phyloP scores from a whole-genome alignment of 2,888 invertebrate genomes.

The Cosmia pyralina region DNA sequence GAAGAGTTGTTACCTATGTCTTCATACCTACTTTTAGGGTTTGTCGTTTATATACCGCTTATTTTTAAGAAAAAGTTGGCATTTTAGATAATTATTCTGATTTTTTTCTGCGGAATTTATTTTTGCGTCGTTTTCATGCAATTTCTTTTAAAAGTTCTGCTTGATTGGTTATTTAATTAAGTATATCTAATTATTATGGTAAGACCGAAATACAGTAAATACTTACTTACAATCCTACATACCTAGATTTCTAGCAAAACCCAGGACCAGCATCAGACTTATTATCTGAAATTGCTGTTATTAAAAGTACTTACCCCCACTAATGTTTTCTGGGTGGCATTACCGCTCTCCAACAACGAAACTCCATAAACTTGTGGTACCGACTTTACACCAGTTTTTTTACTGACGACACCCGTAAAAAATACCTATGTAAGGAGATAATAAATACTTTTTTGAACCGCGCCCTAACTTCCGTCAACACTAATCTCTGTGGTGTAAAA shows the following conservation, averaged over 20 bases:
- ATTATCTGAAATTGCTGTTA: neutral
- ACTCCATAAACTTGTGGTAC: constrained; percentile 66
- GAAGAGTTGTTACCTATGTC: neutral
- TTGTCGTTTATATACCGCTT: neutral
- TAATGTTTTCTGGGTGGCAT: constrained; percentile 51
- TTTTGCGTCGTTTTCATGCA: neutral
- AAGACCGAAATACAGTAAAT: neutral
- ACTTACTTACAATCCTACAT: neutral
- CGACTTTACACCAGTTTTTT: constrained; percentile 68
- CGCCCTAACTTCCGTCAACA: constrained; percentile 72
- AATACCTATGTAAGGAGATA: constrained; percentile 19
- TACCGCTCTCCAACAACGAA: constrained; percentile 26
- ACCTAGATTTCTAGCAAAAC: neutral
- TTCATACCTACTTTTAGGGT: neutral
- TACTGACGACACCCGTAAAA: constrained; percentile 48
- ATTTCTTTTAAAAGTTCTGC: neutral
- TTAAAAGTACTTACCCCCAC: neutral
- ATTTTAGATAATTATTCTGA: too few species aligned
- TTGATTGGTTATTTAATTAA: constrained; percentile 1
- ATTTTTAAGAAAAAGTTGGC: neutral
- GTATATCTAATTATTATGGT: neutral
- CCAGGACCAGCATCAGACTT: too few species aligned
- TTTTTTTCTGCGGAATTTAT: neutral
- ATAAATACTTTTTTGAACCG: constrained; percentile 57
- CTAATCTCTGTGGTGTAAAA: constrained; percentile 72